Percentiles rank a stretch among this genome's conserved stretches.
Conservation (phyloP, 64 coral and sea anemone genomes). For the Cladopsammia gracilis region DNA sequence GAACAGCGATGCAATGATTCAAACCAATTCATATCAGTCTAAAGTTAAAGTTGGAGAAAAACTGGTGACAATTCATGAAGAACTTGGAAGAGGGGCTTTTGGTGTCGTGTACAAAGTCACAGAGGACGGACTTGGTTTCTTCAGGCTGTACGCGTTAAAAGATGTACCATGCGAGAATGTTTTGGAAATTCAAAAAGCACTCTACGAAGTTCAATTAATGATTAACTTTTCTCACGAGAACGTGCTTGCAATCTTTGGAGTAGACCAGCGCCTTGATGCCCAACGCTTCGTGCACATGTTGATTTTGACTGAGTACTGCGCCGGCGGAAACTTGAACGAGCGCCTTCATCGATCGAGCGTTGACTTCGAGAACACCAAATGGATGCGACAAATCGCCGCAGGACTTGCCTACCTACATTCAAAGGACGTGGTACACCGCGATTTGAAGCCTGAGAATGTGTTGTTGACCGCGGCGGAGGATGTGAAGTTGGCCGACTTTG, state of each 20-base stretch:
- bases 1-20: background rate
- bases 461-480: slow-evolving; percentile 58
- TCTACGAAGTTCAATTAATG: no score
- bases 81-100: slow-evolving; percentile 13
- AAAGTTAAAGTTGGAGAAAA: background rate
- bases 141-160: background rate
- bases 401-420: slow-evolving; percentile 67
- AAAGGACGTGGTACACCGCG: slow-evolving; percentile 32
- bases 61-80: background rate
- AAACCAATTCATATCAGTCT: no score
- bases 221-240: slow-evolving; percentile 13
- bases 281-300: slow-evolving; percentile 16
- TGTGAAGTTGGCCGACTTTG: slow-evolving; percentile 82
- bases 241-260: background rate
- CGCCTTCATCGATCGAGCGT: slow-evolving; percentile 44
- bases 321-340: slow-evolving; percentile 57
- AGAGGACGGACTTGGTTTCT: no score
- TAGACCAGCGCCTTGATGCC: background rate
- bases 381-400: slow-evolving; percentile 68
- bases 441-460: slow-evolving; percentile 80
- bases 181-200: background rate
- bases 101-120: slow-evolving; percentile 9
- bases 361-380: slow-evolving; percentile 37
- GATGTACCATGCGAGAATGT: background rate
- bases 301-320: slow-evolving; percentile 73